Evolutionary conservation across 1,140 invertebrate species (phyloP), one percentile per base, ranked within the genome.

Genomic region (Kradibia gibbosae): DNA sequence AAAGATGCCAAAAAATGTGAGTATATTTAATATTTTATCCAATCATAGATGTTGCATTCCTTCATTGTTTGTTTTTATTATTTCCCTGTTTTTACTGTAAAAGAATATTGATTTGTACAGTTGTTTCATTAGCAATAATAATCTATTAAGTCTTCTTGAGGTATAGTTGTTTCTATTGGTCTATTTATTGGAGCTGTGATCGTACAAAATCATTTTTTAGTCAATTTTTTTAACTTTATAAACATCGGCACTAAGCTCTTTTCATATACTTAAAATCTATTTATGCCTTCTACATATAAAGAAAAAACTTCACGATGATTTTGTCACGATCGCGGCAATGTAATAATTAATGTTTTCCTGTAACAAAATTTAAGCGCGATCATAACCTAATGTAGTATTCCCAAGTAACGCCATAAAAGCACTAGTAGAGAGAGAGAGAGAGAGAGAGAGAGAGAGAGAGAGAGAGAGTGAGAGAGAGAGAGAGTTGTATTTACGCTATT

Each of bases 161-260:
- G 91, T 91, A 91, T 91, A 88, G 89, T 91, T 90, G 91, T 91
- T 90, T 90, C 90, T 91, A 91, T 91, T 91, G 91, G 91, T 91
- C 91, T 91, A 91, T 91, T 85, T 84, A 83, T 87, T 84, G 83
- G 83, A 85, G 82, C 87, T 85, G 87, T 86, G 87, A 80, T 88
- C 85, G 83, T 85, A 82, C 80, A 83, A 86, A 87, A 75, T 83
- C 42, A 86, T 67, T 72, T 74, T 45, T 78, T n/a, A n/a, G 50
- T 20, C 53, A 76, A 45, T 50, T 36, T 65, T 78, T 31, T 80
- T 76, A 34, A 42, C 45, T n/a, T 81, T 72, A 65, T 65, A 65
- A 55, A 70, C 62, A 17, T 82, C 65, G 80, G 80, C 80, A 78
- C 75, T 82, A 82, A 82, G 75, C 74, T 77, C 76, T 79, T 71